phyloP scores from a whole-genome alignment of 2,113 vertebrate species.

The Myrmecobius fasciatus region DNA sequence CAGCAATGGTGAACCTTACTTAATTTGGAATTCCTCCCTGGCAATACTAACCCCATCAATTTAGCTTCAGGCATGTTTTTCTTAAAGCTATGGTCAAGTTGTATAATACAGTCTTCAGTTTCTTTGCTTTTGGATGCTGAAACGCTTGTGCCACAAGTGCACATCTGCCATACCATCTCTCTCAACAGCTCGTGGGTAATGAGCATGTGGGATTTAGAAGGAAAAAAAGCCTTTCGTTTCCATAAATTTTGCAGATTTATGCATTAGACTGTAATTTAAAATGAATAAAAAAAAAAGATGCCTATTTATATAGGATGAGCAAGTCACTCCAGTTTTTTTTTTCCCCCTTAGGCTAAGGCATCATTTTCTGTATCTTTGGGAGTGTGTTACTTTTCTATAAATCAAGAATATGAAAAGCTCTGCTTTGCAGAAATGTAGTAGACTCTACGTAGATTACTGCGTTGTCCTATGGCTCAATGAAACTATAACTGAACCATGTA shows the following conservation, averaged over 20 bases:
- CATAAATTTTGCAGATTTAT: slow-evolving; percentile 15
- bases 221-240: slow-evolving; percentile 33
- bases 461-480: too few relatives aligned
- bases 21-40: slow-evolving; percentile 4
- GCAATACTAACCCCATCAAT: slow-evolving; percentile 4
- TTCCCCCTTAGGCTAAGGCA: neutral
- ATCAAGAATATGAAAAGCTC: neutral
- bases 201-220: neutral
- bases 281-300: neutral
- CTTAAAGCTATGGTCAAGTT: neutral
- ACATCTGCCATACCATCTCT: neutral
- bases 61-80: neutral
- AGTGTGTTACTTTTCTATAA: neutral
- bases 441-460: neutral
- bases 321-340: slow-evolving; percentile 7
- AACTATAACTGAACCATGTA: too few relatives aligned
- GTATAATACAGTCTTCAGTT: accelerated
- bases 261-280: slow-evolving; percentile 3
- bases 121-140: neutral
- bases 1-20: neutral
- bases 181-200: neutral
- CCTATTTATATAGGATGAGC: neutral
- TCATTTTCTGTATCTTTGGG: neutral
- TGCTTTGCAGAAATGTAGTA: neutral
- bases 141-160: neutral